A percentile compares a stretch with the other conserved stretches of the same genome.
Evolutionary conservation across 2,888 invertebrate species (phyloP).

Genomic region (Sesia bembeciformis): DNA sequence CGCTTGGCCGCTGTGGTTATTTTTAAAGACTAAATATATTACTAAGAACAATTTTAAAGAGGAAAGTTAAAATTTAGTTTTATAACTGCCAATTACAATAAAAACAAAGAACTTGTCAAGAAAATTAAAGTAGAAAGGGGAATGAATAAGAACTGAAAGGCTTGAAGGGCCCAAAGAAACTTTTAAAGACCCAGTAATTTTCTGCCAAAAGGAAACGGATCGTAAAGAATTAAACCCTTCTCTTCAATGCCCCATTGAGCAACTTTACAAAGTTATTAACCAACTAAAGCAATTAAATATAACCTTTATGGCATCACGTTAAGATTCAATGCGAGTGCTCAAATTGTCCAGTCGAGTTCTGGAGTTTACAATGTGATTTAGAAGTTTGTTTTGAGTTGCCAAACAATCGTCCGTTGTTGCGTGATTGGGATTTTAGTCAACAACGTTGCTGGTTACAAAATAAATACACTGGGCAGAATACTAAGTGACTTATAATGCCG

Average conservation of each 20-base stretch:
- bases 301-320: not conserved
- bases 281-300: not conserved
- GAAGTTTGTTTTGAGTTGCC: not conserved
- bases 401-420: not conserved
- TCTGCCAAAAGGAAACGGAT: not conserved
- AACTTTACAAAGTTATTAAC: not conserved
- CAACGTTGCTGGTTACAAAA: too few relatives aligned
- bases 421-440: not conserved
- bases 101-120: not conserved
- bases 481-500: too few relatives aligned
- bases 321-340: not conserved
- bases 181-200: not conserved
- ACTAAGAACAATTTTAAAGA: too few relatives aligned
- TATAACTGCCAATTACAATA: not conserved
- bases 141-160: not conserved
- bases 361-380: not conserved
- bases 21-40: too few relatives aligned
- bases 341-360: not conserved
- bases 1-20: too few relatives aligned
- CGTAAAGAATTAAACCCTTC: not conserved
- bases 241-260: not conserved
- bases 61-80: too few relatives aligned
- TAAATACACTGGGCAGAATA: too few relatives aligned
- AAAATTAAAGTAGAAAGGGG: not conserved
- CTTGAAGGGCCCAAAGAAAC: not conserved